Conservation (phyloP, 1,140 invertebrate genomes). For the Spodoptera frugiperda region DNA sequence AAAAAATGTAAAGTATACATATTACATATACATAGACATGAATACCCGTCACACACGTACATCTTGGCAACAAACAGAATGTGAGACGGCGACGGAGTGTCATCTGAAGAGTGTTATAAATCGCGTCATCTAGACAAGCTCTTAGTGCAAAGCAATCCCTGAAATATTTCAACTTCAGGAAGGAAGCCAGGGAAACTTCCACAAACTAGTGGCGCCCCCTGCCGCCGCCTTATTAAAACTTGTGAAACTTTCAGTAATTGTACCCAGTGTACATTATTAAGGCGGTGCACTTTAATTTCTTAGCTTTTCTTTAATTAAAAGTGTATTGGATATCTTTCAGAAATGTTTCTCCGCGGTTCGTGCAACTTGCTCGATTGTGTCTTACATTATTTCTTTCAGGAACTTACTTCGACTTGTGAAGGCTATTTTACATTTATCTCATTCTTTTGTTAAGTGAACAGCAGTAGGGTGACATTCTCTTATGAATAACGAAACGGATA, state of each 20-base stretch:
- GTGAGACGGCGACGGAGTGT: too few relatives aligned
- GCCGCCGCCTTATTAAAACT: slow-evolving; percentile 41
- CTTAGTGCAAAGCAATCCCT: slow-evolving; percentile 34
- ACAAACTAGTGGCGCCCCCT: slow-evolving; percentile 7
- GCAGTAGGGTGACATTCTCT: too few relatives aligned
- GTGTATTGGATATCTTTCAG: slow-evolving; percentile 38
- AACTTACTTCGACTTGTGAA: too few relatives aligned
- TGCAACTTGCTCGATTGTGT: background rate
- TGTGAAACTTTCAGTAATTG: slow-evolving; percentile 39
- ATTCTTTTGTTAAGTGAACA: too few relatives aligned
- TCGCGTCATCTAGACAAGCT: slow-evolving; percentile 14
- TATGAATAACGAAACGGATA: too few relatives aligned
- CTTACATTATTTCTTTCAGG: background rate
- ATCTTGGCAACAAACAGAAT: too few relatives aligned
- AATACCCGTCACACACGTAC: too few relatives aligned
- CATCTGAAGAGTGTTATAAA: background rate
- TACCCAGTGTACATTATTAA: slow-evolving; percentile 38
- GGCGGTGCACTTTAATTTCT: slow-evolving; percentile 36
- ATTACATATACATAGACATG: too few relatives aligned
- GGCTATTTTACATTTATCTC: too few relatives aligned
- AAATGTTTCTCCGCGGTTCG: slow-evolving; percentile 5
- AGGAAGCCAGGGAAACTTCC: slow-evolving; percentile 21
- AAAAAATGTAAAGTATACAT: too few relatives aligned
- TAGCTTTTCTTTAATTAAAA: slow-evolving; percentile 43
- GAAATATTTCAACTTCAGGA: slow-evolving; percentile 49